phyloP scores from a whole-genome alignment of 2,888 invertebrate species.

The Dinocampus coccinellae region DNA sequence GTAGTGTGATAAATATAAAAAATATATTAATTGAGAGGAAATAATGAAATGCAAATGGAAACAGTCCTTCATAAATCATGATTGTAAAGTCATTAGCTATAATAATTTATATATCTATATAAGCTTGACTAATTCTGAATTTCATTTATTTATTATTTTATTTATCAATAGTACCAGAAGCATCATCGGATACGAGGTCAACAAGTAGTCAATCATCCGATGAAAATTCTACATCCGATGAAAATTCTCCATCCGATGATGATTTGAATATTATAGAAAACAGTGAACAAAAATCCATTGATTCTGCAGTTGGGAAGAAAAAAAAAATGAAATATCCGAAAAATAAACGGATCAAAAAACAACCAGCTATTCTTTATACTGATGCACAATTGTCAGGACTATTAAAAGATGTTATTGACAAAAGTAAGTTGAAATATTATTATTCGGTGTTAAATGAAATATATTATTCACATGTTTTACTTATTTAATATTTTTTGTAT shows the following conservation, averaged over 20 bases:
- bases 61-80: neutral
- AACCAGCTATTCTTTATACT: conserved; percentile 55
- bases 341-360: conserved; percentile 44
- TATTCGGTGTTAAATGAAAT: too few species aligned
- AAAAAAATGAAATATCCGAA: conserved; percentile 29
- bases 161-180: conserved; percentile 51
- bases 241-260: conserved; percentile 46
- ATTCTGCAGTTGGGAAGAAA: neutral
- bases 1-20: conserved; percentile 6
- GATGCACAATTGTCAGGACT: conserved; percentile 63
- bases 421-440: too few species aligned
- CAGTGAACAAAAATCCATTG: conserved; percentile 20
- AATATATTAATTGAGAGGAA: neutral
- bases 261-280: conserved; percentile 47
- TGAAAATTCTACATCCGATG: conserved; percentile 36
- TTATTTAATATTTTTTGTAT: conserved; percentile 38
- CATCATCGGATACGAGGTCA: conserved; percentile 61
- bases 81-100: too few species aligned
- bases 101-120: too few species aligned
- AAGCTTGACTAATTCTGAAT: too few species aligned
- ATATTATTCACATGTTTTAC: conserved; percentile 2
- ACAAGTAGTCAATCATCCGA: conserved; percentile 53
- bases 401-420: conserved; percentile 60
- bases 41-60: neutral
- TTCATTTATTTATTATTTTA: conserved; percentile 7